phyloP scores from a whole-genome alignment of 1,140 invertebrate genomes.

The Drosophila murphyi region DNA sequence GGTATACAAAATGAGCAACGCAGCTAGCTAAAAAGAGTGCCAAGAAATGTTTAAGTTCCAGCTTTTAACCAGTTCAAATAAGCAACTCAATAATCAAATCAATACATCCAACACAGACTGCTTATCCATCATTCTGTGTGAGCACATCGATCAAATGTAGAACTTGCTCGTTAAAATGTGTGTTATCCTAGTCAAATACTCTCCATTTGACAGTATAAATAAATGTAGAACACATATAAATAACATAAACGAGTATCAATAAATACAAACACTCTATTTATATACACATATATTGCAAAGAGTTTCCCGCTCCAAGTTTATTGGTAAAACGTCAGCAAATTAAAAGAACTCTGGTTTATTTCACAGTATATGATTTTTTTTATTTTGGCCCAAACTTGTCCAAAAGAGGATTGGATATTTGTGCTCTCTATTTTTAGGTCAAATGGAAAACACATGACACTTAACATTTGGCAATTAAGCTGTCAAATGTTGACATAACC shows the following conservation, averaged over 20 bases:
- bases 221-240: neutral
- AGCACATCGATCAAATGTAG: neutral
- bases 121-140: neutral
- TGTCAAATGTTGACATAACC: constrained; percentile 46
- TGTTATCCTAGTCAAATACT: neutral
- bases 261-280: constrained; percentile 1
- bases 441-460: constrained; percentile 37
- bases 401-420: constrained; percentile 19
- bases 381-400: constrained; percentile 3
- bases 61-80: neutral
- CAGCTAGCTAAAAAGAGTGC: neutral
- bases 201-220: neutral
- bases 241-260: neutral
- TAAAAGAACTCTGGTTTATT: constrained; percentile 14
- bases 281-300: neutral
- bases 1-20: constrained; percentile 47
- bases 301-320: neutral
- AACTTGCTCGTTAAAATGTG: neutral
- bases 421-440: constrained; percentile 40
- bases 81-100: neutral
- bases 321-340: constrained; percentile 28
- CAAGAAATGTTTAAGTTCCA: neutral
- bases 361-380: constrained; percentile 15
- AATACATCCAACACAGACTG: neutral
- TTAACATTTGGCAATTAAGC: constrained; percentile 57